Base-by-base conservation (phyloP, 2,797 vertebrate species). In the Anabacerthia variegaticeps region DNA sequence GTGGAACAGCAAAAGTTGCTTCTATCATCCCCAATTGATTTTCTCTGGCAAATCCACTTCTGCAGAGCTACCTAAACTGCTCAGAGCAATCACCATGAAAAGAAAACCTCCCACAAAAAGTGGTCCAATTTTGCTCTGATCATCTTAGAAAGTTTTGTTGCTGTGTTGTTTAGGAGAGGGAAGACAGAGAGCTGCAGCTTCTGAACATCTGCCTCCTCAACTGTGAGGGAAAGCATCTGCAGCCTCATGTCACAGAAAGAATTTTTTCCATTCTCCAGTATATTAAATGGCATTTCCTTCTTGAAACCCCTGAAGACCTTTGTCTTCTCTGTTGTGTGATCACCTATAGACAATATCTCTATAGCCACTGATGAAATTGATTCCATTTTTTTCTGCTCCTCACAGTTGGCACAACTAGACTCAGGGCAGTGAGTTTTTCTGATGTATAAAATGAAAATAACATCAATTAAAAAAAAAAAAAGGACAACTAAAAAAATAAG, bases 1-100 rank as follows among this genome's bases (percentile, higher is more conserved):
- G 58, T 94, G 85, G 93, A 93, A 21, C 91, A 89, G 81, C 28
- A 77, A 52, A 96, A 94, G 52, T 94, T 89, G 67, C 41, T 95
- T 91, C 81, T 89, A 73, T 93, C 84, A 85, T 58, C 6, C 37
- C 65, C 81, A 92, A 87, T 48, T 89, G 72, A 81, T 77, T 77
- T 91, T 69, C 51, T 95, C 56, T 66, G 77, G 46, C 2, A 8
- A 87, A 79, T 87, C 63, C 80, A 93, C 46, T 80, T 88, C 88
- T 95, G 73, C 66, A 73, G 66, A 88, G 51, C 65, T 89, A 92
- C 61, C 55, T 66, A 84, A 71, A 88, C 65, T 83, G 66, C 73
- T 68, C 79, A 83, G 58, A 93, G 49, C 52, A 84, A 86, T 46
- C 73, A 76, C 34, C 6, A 58, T 6, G 22, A 68, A 85, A 83